Percentiles rank a stretch among this genome's conserved stretches.
Evolutionary conservation across 2,113 vertebrate species (phyloP).

Genomic region (Ammodramus savannarum): DNA sequence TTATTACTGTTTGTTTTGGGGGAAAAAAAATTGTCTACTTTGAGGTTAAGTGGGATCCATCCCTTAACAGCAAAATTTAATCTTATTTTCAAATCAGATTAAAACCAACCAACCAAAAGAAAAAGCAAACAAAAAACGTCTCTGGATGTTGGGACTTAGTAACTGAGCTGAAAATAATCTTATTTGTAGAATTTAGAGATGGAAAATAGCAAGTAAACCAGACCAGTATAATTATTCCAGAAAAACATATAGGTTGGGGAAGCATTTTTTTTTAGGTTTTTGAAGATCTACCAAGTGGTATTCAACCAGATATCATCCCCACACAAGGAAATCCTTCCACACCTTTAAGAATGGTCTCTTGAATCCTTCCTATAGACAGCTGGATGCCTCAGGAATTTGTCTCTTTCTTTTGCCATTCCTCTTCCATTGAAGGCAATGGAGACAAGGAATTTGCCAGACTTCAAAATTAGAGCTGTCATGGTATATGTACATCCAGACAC

Average conservation of each 20-base stretch:
- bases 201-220: background rate
- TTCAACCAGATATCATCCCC: background rate
- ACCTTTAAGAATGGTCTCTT: background rate
- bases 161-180: background rate
- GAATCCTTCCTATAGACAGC: background rate
- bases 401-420: background rate
- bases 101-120: background rate
- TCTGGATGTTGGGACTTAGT: background rate
- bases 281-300: background rate
- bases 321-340: background rate
- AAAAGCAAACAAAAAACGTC: fast-evolving
- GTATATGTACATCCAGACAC: background rate
- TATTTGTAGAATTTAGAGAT: background rate
- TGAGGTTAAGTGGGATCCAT: background rate
- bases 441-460: background rate
- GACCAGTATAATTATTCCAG: background rate
- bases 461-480: background rate
- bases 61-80: background rate
- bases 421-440: background rate
- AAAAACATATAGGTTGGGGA: background rate
- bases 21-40: background rate
- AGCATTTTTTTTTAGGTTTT: background rate
- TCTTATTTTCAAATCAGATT: background rate
- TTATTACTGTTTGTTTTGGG: background rate
- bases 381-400: background rate